phyloP scores from a whole-genome alignment of 1,140 invertebrate species.

The Holcopasites calliopsidis region DNA sequence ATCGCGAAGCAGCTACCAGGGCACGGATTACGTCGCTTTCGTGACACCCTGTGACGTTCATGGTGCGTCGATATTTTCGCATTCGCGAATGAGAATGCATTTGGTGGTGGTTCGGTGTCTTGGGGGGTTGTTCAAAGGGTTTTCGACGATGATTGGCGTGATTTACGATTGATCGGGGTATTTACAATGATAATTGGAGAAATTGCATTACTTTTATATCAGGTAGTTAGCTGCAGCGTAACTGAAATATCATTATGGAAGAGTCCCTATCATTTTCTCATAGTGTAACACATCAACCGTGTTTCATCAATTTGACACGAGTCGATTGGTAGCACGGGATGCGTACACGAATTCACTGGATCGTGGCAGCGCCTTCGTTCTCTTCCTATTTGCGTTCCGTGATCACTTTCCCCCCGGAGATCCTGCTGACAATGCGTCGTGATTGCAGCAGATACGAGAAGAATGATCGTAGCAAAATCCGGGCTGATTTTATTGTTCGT shows the following conservation, averaged over 20 bases:
- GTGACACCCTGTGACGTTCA: too few species aligned
- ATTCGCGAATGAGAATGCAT: too few species aligned
- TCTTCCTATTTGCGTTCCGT: background rate
- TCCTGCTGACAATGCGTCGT: slow-evolving; percentile 12
- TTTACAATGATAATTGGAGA: too few species aligned
- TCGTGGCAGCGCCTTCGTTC: background rate
- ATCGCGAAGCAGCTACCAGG: too few species aligned
- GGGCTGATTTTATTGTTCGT: slow-evolving; percentile 29
- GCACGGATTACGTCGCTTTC: too few species aligned
- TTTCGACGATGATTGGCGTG: background rate
- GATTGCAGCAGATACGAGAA: slow-evolving; percentile 1
- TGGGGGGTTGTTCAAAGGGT: too few species aligned
- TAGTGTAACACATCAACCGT: background rate
- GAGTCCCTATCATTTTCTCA: background rate
- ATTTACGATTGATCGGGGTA: background rate
- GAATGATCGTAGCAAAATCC: slow-evolving; percentile 1
- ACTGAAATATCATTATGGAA: too few species aligned
- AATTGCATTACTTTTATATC: too few species aligned
- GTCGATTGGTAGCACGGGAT: background rate
- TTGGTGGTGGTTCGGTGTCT: too few species aligned
- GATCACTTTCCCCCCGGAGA: background rate
- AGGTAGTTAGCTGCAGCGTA: background rate
- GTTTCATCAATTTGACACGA: too few species aligned
- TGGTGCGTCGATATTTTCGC: too few species aligned
- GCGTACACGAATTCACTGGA: background rate